phyloP scores from a whole-genome alignment of 2,113 vertebrate genomes.

The Macroglossus sobrinus region DNA sequence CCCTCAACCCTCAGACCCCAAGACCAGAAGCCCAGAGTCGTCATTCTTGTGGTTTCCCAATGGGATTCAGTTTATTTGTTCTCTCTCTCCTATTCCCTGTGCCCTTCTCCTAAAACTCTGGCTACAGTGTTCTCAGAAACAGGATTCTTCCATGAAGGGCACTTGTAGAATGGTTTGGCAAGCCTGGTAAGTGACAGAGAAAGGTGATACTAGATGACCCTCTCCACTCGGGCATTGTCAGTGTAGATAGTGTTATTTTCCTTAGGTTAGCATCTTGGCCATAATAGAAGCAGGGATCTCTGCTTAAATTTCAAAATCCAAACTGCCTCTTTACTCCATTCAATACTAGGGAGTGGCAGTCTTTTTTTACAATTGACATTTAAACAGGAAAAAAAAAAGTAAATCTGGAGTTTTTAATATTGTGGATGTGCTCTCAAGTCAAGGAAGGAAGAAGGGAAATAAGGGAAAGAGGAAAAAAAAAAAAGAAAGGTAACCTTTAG shows the following conservation, averaged over 20 bases:
- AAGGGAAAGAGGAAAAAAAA: rapidly evolving
- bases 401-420: slow-evolving; percentile 27
- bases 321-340: neutral
- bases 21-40: neutral
- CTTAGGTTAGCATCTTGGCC: neutral
- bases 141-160: neutral
- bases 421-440: neutral
- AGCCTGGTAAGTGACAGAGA: neutral
- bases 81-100: neutral
- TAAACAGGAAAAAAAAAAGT: neutral
- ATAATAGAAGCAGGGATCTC: neutral
- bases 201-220: neutral
- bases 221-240: neutral
- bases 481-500: neutral
- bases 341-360: neutral
- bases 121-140: neutral
- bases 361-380: slow-evolving; percentile 17
- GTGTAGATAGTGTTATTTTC: neutral
- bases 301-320: neutral
- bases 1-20: neutral
- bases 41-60: neutral
- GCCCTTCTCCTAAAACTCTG: neutral
- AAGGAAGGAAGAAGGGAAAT: neutral
- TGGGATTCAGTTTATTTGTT: neutral
- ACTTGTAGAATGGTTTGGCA: neutral